Conservation (phyloP, 2,797 vertebrate species). For the Notolepis coatsorum region DNA sequence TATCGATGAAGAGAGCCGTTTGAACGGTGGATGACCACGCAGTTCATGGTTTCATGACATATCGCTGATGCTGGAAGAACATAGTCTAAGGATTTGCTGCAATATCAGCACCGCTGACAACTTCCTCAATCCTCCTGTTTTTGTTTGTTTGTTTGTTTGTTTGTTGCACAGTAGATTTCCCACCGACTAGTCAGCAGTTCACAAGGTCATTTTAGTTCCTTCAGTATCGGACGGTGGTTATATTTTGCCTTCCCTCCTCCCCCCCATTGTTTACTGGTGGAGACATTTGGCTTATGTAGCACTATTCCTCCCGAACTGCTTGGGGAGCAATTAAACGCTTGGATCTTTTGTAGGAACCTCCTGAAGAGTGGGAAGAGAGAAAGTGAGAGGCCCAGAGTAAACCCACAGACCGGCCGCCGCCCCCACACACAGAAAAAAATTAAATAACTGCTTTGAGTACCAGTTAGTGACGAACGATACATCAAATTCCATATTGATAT, state of each 20-base stretch:
- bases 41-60: background rate
- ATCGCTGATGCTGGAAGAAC: background rate
- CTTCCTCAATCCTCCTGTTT: background rate
- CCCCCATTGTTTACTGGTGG: constrained; percentile 47
- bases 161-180: constrained; percentile 27
- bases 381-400: too few relatives aligned
- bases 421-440: too few relatives aligned
- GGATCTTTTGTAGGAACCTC: constrained; percentile 10
- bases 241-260: constrained; percentile 43
- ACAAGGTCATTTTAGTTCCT: constrained; percentile 54
- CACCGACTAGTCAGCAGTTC: constrained; percentile 45
- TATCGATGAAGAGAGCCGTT: constrained; percentile 13
- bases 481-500: too few relatives aligned
- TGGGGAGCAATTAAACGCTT: constrained; percentile 18
- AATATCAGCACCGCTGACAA: constrained; percentile 13
- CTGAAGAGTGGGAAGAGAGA: background rate
- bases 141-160: constrained; percentile 25
- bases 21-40: background rate
- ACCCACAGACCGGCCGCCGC: too few relatives aligned
- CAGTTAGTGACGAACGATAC: too few relatives aligned
- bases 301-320: constrained; percentile 25
- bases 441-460: too few relatives aligned
- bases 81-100: background rate
- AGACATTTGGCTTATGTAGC: constrained; percentile 20
- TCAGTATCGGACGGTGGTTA: constrained; percentile 9